phyloP scores from a whole-genome alignment of 2,888 invertebrate species.

The Hydrotaea diabolus region DNA sequence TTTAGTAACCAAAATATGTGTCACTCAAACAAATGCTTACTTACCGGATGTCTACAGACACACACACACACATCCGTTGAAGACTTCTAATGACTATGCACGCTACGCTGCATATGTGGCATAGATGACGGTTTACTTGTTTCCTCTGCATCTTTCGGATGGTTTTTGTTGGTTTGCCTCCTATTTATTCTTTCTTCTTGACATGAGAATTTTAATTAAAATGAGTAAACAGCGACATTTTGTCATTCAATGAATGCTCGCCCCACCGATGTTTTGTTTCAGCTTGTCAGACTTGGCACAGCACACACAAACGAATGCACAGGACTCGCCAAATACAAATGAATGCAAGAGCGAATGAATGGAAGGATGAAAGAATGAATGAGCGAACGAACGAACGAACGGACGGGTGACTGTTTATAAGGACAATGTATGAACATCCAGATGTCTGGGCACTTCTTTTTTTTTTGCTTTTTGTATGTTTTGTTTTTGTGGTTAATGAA shows the following conservation, averaged over 20 bases:
- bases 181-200: constrained; percentile 27
- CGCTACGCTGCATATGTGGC: not conserved
- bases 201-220: constrained; percentile 51
- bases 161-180: not conserved
- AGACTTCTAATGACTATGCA: no score
- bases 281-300: constrained; percentile 23
- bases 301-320: not conserved
- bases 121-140: not conserved
- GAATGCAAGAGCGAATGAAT: not conserved
- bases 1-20: constrained; percentile 3
- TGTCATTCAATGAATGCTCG: constrained; percentile 24
- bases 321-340: not conserved
- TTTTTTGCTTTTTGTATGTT: not conserved
- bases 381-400: not conserved
- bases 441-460: not conserved
- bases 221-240: constrained; percentile 53
- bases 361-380: not conserved
- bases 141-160: not conserved
- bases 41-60: not conserved
- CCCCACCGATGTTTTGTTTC: constrained; percentile 15
- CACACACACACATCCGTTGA: not conserved
- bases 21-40: not conserved
- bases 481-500: constrained; percentile 19
- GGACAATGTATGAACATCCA: not conserved
- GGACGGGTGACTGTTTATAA: not conserved